A percentile compares a stretch with the other conserved stretches of the same genome.
These are phyloP conservation scores for Nestor notabilis DNA, from an alignment of 2,113 vertebrate genomes.

Conservation along the genomic window DNA sequence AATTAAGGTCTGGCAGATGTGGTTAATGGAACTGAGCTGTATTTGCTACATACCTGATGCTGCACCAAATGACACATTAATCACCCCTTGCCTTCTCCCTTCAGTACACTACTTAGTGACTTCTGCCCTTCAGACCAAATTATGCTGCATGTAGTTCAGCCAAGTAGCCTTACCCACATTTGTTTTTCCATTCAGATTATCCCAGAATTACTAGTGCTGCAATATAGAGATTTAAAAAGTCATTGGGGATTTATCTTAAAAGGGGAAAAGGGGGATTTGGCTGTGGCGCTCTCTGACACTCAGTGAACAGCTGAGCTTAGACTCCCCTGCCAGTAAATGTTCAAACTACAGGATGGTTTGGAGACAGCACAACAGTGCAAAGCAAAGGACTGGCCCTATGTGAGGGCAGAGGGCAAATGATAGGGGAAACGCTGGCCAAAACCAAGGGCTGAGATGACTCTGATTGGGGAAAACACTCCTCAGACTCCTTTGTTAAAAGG, in stretches of 20 bases:
- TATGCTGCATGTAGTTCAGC: not conserved
- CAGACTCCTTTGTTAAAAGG: not conserved
- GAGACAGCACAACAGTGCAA: fast-evolving
- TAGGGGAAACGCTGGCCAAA: not conserved
- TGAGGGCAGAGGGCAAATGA: not conserved
- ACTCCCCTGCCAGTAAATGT: not conserved
- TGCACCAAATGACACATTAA: slow-evolving; percentile 2
- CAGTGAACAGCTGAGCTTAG: not conserved
- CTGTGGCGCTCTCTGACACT: not conserved
- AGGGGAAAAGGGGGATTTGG: not conserved
- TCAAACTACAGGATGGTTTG: fast-evolving
- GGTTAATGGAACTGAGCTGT: slow-evolving; percentile 7
- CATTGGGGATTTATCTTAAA: not conserved
- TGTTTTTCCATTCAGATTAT: not conserved
- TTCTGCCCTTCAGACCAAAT: slow-evolving; percentile 23
- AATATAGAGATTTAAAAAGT: not conserved
- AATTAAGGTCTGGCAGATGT: slow-evolving; percentile 33
- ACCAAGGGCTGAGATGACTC: not conserved
- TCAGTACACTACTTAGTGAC: not conserved
- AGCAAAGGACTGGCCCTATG: not conserved
- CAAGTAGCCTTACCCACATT: not conserved
- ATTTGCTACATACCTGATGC: slow-evolving; percentile 12
- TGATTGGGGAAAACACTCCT: not conserved
- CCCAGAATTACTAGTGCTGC: not conserved
- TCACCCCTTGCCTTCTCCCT: not conserved